These are phyloP conservation scores for Lemur catta DNA, from an alignment of 2,797 vertebrate species.

Conservation along the genomic window DNA sequence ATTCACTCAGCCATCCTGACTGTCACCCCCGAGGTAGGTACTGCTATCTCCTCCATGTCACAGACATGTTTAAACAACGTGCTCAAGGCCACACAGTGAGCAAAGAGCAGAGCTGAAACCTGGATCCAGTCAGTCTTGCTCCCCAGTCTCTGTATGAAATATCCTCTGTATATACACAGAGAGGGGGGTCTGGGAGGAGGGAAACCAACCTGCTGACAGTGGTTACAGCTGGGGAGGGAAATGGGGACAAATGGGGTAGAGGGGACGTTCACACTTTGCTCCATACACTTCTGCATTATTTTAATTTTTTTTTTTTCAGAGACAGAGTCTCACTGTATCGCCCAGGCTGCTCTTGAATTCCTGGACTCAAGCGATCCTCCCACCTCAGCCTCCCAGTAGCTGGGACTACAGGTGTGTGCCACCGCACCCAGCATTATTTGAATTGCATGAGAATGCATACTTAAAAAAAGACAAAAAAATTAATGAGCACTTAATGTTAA, in stretches of 20 bases:
- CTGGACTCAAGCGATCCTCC: not conserved
- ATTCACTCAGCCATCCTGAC: not conserved
- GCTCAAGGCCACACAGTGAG: not conserved
- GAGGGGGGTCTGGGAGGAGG: not conserved
- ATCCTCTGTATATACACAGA: not conserved
- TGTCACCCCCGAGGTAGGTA: accelerated
- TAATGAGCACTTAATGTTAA: not conserved
- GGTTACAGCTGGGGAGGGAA: not conserved
- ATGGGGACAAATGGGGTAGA: accelerated
- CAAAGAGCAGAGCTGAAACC: not conserved
- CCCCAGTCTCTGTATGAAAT: not conserved
- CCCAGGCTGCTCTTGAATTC: not conserved
- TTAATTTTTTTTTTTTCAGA: not conserved
- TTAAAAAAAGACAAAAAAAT: not conserved
- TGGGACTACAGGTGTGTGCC: not conserved
- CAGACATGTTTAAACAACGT: not conserved
- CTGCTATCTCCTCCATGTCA: not conserved
- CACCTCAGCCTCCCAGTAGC: not conserved
- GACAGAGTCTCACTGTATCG: not conserved
- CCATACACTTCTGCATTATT: not conserved
- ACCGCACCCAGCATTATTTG: not conserved
- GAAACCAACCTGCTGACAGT: not conserved
- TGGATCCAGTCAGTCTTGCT: not conserved
- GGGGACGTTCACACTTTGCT: not conserved
- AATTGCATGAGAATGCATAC: not conserved